These are phyloP conservation scores for Dascillus cervinus DNA, from an alignment of 2,888 invertebrate genomes.

Conservation along the genomic window DNA sequence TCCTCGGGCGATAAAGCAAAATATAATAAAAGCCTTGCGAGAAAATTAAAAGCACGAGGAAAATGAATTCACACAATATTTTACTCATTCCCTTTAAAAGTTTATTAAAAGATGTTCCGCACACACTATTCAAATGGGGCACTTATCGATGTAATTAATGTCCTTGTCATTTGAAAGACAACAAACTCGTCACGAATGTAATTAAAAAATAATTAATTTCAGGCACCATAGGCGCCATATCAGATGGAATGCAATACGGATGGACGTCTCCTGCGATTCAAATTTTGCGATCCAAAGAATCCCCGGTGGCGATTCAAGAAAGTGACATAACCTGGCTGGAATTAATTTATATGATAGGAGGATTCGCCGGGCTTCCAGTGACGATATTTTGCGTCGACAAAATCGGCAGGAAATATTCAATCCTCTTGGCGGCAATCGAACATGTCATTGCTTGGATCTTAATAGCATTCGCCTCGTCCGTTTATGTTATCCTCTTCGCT, in stretches of 20 bases:
- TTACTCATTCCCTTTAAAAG: too few relatives aligned
- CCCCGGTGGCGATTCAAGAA: slow-evolving; percentile 28
- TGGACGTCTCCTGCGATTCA: slow-evolving; percentile 38
- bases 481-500: slow-evolving; percentile 33
- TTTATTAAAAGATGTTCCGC: too few relatives aligned
- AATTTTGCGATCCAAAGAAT: slow-evolving; percentile 26
- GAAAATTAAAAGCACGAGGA: too few relatives aligned
- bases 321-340: slow-evolving; percentile 28
- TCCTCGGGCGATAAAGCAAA: too few relatives aligned
- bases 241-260: slow-evolving; percentile 41
- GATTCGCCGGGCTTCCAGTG: slow-evolving; percentile 32
- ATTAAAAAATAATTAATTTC: slow-evolving; percentile 16
- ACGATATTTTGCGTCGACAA: slow-evolving; percentile 34
- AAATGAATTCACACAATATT: neutral
- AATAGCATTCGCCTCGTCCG: slow-evolving; percentile 31
- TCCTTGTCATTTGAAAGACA: too few relatives aligned
- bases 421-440: slow-evolving; percentile 31
- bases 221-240: slow-evolving; percentile 37
- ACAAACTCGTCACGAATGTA: neutral
- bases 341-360: slow-evolving; percentile 28
- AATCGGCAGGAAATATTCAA: slow-evolving; percentile 34
- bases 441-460: slow-evolving; percentile 35
- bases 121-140: too few relatives aligned
- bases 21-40: too few relatives aligned
- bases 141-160: too few relatives aligned